Percentiles rank a stretch among this genome's conserved stretches.
Evolutionary conservation across 2,113 vertebrate genomes (phyloP).

Genomic region (Accipiter cooperii): DNA sequence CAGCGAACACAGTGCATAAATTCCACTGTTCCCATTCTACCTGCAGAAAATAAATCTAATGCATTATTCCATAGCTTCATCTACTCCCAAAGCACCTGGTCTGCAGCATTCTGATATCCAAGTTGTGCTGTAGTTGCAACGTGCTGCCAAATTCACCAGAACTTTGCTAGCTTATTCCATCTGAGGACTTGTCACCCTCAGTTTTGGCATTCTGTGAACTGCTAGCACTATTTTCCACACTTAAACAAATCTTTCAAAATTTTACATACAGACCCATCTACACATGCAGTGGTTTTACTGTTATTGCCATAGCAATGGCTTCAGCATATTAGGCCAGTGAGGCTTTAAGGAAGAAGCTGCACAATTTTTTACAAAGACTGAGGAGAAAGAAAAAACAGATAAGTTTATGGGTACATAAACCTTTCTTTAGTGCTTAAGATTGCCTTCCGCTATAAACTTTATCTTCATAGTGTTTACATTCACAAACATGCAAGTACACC

Average conservation of each 20-base stretch:
- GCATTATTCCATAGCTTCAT: background rate
- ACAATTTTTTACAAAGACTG: background rate
- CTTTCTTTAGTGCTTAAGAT: background rate
- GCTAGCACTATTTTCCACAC: background rate
- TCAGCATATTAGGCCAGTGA: background rate
- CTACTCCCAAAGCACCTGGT: background rate
- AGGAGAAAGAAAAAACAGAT: background rate
- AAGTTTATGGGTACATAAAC: background rate
- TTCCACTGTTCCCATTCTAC: background rate
- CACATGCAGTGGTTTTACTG: background rate
- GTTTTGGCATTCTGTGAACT: background rate
- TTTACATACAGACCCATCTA: background rate
- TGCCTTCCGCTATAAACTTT: background rate
- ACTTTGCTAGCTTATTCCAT: background rate
- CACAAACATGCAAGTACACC: background rate
- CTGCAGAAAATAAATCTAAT: background rate
- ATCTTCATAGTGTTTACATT: background rate
- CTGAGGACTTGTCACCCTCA: background rate
- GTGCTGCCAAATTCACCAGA: background rate
- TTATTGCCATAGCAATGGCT: background rate
- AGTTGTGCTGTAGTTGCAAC: background rate
- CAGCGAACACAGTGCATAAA: background rate
- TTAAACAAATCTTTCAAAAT: background rate
- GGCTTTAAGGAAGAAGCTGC: background rate
- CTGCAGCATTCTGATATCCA: background rate